phyloP scores from a whole-genome alignment of 2,797 vertebrate genomes.

The Diplodus puntazzo region DNA sequence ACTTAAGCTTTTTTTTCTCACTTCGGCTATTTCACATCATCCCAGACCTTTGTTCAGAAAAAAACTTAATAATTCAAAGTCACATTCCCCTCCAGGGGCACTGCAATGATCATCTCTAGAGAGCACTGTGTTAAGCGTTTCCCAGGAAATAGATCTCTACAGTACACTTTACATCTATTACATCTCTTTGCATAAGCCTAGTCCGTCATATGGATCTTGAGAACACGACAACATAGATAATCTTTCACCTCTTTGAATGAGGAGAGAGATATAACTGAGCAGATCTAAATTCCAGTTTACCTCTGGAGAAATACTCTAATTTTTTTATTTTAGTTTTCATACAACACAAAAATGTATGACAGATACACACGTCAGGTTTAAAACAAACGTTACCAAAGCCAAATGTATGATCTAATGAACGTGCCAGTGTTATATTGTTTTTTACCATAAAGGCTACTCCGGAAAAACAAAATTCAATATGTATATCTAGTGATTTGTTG shows the following conservation, averaged over 20 bases:
- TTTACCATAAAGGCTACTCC: no score
- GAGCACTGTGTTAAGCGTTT: conserved; percentile 7
- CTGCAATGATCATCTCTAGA: conserved; percentile 19
- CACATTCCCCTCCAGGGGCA: conserved; percentile 34
- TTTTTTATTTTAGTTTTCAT: background rate
- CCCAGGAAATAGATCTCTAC: conserved; percentile 14
- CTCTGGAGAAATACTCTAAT: background rate
- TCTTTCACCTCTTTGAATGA: background rate
- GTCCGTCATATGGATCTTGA: background rate
- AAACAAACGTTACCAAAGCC: no score
- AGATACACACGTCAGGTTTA: no score
- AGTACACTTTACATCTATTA: conserved; percentile 6
- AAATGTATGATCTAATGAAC: no score
- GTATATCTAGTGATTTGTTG: background rate
- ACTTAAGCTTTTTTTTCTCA: conserved; percentile 9
- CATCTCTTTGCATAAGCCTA: background rate
- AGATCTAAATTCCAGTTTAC: background rate
- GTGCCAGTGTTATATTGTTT: no score
- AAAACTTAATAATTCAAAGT: conserved; percentile 68
- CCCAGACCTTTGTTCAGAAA: conserved; percentile 22
- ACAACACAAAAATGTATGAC: background rate
- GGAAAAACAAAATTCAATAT: background rate
- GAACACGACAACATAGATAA: background rate
- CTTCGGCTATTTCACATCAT: conserved; percentile 19
- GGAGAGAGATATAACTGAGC: background rate